A percentile compares a stretch with the other conserved stretches of the same genome.
Conservation (phyloP, 2,113 vertebrate genomes). For the Pygoscelis adeliae region DNA sequence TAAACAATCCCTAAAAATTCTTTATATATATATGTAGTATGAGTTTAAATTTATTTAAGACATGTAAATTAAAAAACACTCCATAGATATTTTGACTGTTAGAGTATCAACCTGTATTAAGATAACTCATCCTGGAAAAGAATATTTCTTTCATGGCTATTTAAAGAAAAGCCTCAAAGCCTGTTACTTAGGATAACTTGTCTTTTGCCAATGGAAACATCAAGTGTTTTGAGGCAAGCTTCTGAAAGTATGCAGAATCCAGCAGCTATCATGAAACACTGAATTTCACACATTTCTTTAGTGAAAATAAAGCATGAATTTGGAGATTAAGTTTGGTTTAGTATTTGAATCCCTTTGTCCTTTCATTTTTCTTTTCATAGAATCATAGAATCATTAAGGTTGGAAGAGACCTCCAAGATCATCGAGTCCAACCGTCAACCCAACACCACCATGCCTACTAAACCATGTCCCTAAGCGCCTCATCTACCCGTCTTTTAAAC, state of each 20-base stretch:
- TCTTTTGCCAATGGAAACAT: not conserved
- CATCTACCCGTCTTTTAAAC: too few species aligned
- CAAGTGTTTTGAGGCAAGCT: not conserved
- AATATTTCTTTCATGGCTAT: not conserved
- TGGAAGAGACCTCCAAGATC: too few species aligned
- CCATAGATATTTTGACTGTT: not conserved
- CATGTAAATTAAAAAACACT: not conserved
- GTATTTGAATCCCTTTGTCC: not conserved
- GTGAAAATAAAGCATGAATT: not conserved
- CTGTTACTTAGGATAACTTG: not conserved
- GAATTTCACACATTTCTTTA: not conserved
- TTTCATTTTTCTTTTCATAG: not conserved
- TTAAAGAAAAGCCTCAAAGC: not conserved
- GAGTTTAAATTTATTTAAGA: not conserved
- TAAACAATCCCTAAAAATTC: not conserved
- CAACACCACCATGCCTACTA: too few species aligned
- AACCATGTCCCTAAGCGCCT: too few species aligned
- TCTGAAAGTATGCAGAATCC: not conserved
- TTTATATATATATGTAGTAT: not conserved
- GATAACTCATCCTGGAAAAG: not conserved
- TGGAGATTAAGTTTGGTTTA: not conserved
- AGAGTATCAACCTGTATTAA: not conserved
- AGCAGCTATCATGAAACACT: not conserved
- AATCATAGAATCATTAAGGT: too few species aligned
- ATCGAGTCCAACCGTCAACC: too few species aligned